Conservation (phyloP, 2,113 vertebrate genomes). For the Ailurus styani region DNA sequence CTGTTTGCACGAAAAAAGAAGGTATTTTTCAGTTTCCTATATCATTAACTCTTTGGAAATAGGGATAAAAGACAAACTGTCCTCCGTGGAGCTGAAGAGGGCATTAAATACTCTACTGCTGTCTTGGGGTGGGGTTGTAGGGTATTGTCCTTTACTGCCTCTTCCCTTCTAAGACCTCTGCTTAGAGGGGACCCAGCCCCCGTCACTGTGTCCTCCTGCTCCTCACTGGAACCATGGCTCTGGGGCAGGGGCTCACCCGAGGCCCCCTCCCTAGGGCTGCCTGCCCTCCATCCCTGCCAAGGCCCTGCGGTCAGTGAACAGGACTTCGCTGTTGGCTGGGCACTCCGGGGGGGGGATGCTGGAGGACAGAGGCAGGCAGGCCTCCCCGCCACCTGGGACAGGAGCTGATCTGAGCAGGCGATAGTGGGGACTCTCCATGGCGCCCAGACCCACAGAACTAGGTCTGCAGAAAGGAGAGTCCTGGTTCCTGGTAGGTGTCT, state of each 20-base stretch:
- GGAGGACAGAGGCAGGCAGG: rapidly evolving
- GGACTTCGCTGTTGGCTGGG: not conserved
- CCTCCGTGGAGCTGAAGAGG: not conserved
- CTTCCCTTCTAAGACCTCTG: not conserved
- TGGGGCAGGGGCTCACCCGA: not conserved
- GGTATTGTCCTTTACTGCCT: not conserved
- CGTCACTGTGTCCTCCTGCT: not conserved
- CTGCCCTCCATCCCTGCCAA: rapidly evolving
- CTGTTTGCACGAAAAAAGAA: not conserved
- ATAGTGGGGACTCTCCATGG: not conserved
- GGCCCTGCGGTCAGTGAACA: not conserved
- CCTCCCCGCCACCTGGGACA: not conserved
- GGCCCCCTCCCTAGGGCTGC: not conserved
- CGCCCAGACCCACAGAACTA: not conserved
- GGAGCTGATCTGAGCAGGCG: not conserved
- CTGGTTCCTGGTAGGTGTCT: not conserved
- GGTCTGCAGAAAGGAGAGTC: not conserved
- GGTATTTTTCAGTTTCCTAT: not conserved
- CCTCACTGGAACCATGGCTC: rapidly evolving
- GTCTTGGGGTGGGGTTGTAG: not conserved
- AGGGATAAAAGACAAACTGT: not conserved
- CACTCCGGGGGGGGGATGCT: not conserved
- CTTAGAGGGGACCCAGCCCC: rapidly evolving
- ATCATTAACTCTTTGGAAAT: not conserved
- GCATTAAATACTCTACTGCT: not conserved